A percentile compares a stretch with the other conserved stretches of the same genome.
These are phyloP conservation scores for Pseudochaenichthys georgianus DNA, from an alignment of 2,797 vertebrate genomes.

Conservation along the genomic window DNA sequence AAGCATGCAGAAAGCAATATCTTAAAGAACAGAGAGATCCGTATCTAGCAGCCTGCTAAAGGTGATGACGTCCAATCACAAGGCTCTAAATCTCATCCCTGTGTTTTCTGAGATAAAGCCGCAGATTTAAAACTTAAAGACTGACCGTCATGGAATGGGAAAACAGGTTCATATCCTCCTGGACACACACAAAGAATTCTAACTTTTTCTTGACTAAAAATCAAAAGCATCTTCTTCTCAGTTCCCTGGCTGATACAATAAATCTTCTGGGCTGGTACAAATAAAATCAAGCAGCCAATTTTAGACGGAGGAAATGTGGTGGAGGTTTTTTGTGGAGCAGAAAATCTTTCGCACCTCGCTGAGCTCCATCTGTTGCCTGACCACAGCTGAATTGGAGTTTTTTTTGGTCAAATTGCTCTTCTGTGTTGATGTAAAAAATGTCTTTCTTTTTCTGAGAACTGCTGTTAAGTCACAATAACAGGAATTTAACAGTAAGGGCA, in stretches of 20 bases:
- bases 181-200: conserved; percentile 20
- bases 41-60: conserved; percentile 31
- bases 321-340: conserved; percentile 34
- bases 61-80: conserved; percentile 52
- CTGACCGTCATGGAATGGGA: neutral
- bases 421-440: conserved; percentile 24
- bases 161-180: conserved; percentile 27
- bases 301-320: conserved; percentile 34
- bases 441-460: conserved; percentile 9
- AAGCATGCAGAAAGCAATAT: conserved; percentile 18
- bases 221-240: neutral
- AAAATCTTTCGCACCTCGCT: conserved; percentile 39
- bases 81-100: conserved; percentile 27
- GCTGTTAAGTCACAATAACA: conserved; percentile 14
- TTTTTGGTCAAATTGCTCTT: conserved; percentile 41
- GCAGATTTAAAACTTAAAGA: conserved; percentile 17
- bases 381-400: conserved; percentile 23
- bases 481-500: conserved; percentile 4
- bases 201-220: neutral
- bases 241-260: conserved; percentile 32
- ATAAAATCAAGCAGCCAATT: conserved; percentile 37
- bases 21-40: conserved; percentile 37
- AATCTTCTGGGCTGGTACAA: conserved; percentile 23
- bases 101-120: conserved; percentile 52
- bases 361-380: conserved; percentile 63